Base-by-base conservation (phyloP, 2,113 vertebrate species). In the Candoia aspera region DNA sequence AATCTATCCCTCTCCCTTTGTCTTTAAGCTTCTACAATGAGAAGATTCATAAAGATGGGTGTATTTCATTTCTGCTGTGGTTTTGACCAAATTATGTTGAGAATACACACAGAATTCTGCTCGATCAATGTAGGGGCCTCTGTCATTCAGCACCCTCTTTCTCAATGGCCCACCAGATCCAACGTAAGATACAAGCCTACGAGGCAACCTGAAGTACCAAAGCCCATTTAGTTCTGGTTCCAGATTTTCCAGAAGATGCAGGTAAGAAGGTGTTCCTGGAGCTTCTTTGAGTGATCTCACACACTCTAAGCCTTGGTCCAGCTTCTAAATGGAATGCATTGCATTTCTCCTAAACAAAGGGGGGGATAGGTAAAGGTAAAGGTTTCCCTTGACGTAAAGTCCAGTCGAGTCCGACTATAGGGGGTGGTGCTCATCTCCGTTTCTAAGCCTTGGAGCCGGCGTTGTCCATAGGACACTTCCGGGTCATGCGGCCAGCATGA, bases 11-110 rank as follows among this genome's bases (percentile, higher is more conserved):
- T 12, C 33, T 21, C 49, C 58, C 42, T 84, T 86, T 54, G 59
- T 68, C 24, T 54, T 19, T 86, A 33, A 26, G 17, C 33, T 68
- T 42, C 29, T 68, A 42, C 9, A 68, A 5, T 57, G 54, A 57
- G 90, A 83, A 91, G 0, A 54, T 68, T 6, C 86, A 91, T 91
- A 91, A 91, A 90, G 84, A 46, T 46, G 24, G 19, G 84, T 84
- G 42, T 23, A 57, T 90, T 55, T 23, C 49, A 79, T 15, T 37
- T n/a, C n/a, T 90, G 64, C 10, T 1, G 0, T 89, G n/a, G 26
- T 57, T 58, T 15, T 84, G 58, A 4, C 26, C 1, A 23, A 9
- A 13, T 1, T 84, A 8, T 13, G 8, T 5, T 33, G 42, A 42
- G 73, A 24, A 49, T 23, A 84, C 19, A 84, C 37, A 37, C 0